Percentiles rank a stretch among this genome's conserved stretches.
phyloP scores from a whole-genome alignment of 2,113 vertebrate species.

The Haemorhous mexicanus region DNA sequence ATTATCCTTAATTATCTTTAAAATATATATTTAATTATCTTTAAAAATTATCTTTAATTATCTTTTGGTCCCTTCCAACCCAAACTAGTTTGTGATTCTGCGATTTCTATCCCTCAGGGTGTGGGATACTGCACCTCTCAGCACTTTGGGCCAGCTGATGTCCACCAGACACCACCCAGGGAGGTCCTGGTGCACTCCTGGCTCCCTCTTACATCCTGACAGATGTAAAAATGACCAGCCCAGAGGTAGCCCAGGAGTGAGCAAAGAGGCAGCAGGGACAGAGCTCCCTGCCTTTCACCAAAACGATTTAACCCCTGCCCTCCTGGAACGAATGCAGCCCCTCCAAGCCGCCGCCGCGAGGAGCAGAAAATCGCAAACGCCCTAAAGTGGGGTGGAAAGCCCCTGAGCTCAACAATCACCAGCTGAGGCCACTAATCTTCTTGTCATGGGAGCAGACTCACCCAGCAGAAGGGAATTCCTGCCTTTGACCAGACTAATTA shows the following conservation, averaged over 20 bases:
- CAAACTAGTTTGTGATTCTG: fast-evolving
- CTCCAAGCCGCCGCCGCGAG: not conserved
- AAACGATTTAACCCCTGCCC: conserved; percentile 34
- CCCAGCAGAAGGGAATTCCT: conserved; percentile 41
- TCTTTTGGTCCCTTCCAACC: not conserved
- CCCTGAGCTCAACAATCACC: not conserved
- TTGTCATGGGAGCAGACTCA: conserved; percentile 39
- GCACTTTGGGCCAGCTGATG: not conserved
- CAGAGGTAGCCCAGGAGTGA: not conserved
- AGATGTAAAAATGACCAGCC: not conserved
- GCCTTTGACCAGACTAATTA: conserved; percentile 50
- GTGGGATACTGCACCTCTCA: not conserved
- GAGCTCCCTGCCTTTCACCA: not conserved
- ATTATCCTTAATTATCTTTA: not conserved
- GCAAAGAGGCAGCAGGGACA: not conserved
- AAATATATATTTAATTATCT: not conserved
- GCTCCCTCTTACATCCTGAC: not conserved
- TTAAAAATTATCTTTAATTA: not conserved
- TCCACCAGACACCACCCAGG: not conserved
- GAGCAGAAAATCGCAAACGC: conserved; percentile 31
- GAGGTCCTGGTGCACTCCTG: not conserved
- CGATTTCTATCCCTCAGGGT: not conserved
- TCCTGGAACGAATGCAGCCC: not conserved
- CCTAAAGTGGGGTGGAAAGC: not conserved
- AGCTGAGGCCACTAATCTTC: conserved; percentile 31